Conservation (phyloP, 2,888 invertebrate genomes). For the Phorcus lineatus region DNA sequence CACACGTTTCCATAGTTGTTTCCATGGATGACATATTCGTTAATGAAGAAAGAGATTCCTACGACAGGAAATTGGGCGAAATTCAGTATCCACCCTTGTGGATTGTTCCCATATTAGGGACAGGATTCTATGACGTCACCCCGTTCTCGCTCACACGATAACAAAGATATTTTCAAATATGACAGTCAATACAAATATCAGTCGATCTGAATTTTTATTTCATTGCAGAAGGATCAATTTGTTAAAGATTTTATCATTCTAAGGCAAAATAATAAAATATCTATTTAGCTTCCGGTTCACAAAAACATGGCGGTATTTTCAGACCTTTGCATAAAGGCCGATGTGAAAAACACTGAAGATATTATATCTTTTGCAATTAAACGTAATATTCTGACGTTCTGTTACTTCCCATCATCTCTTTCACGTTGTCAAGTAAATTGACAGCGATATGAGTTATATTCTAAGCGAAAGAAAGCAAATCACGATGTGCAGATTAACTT, state of each 20-base stretch:
- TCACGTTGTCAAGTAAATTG: too few species aligned
- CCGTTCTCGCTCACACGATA: slow-evolving; percentile 15
- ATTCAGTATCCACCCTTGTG: slow-evolving; percentile 38
- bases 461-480: too few species aligned
- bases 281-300: slow-evolving; percentile 5
- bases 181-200: background rate
- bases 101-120: slow-evolving; percentile 45
- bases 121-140: slow-evolving; percentile 48
- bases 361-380: slow-evolving; percentile 16
- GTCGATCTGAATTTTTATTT: background rate
- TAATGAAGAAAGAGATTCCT: slow-evolving; percentile 13
- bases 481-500: too few species aligned
- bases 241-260: background rate
- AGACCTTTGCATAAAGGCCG: slow-evolving; percentile 26
- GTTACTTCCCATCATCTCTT: too few species aligned
- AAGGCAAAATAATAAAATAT: background rate
- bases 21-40: slow-evolving; percentile 66
- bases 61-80: slow-evolving; percentile 23
- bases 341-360: background rate
- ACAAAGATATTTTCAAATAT: background rate
- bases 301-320: slow-evolving; percentile 35
- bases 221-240: background rate
- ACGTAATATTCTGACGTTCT: slow-evolving; percentile 9
- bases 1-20: slow-evolving; percentile 72
- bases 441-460: too few species aligned